Base-by-base conservation (phyloP, 1,140 invertebrate species). In the Heterodera carotae region DNA sequence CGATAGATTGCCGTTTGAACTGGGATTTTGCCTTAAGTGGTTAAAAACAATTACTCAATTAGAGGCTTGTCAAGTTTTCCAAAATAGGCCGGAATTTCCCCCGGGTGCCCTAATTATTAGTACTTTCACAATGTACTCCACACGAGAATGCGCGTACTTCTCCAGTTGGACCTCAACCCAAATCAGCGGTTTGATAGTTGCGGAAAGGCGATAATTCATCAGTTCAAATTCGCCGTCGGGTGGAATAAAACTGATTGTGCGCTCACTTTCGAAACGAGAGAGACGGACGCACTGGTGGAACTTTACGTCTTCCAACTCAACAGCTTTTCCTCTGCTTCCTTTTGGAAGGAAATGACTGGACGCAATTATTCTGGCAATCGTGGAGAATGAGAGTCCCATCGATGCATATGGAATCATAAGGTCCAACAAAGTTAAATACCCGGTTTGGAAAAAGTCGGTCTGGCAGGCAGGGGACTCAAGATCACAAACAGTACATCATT, bases 1-100 rank as follows among this genome's bases (percentile, higher is more conserved):
- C 90, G 6, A 97, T 99, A 0, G 96, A 98, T 56, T 97, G 91
- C 34, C 96, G 90, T 89, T 99, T 99, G 87, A 99, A 99, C 89
- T 99, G 97, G 69, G 95, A 98, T 89, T 97, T 97, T 0, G 97
- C 97, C 90, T 91, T 31, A 66, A 79, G n/a, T n/a, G n/a, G n/a
- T n/a, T n/a, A n/a, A n/a, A n/a, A n/a, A n/a, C n/a, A n/a, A n/a
- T n/a, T n/a, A n/a, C 87, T 88, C 15, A 88, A 86, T 5, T 27
- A 71, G 12, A n/a, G n/a, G n/a, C n/a, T n/a, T n/a, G n/a, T n/a
- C n/a, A n/a, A n/a, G n/a, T n/a, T n/a, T n/a, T n/a, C n/a, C n/a
- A n/a, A n/a, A n/a, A n/a, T n/a, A n/a, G n/a, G n/a, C n/a, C n/a
- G n/a, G n/a, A n/a, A n/a, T n/a, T n/a, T n/a, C n/a, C n/a, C n/a